Base-by-base conservation (phyloP, 2,888 invertebrate genomes). In the Drosophila ezoana region DNA sequence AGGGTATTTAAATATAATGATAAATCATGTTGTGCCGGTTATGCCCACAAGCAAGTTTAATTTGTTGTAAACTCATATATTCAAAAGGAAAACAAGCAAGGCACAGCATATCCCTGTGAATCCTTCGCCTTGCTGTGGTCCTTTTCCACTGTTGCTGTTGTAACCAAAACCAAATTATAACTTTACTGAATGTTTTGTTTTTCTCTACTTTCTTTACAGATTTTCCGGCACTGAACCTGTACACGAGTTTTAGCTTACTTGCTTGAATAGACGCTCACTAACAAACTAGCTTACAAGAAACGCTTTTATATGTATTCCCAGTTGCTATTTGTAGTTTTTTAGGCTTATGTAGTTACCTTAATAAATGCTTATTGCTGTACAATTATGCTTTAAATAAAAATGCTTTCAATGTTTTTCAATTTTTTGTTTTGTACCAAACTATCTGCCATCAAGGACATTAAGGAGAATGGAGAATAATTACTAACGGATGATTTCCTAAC, bases 41-140 rank as follows among this genome's bases (percentile, higher is more conserved):
- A 47, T 72, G 79, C 71, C 71, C 81, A 76, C 81, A 83, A 74
- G 79, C 81, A 81, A 87, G 81, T 83, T 86, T 79, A 85, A 83
- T 87, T 85, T 87, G 86, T 83, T 87, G 81, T 76, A 66, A 87
- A 77, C 87, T 87, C 79, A 79, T 64, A 69, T 71, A 72, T 84
- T 73, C 77, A 69, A 62, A 64, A 75, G 67, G 58, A 67, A 64
- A 68, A 72, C 84, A 84, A 73, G 69, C 64, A 76, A 70, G 57
- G 65, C 76, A 68, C 52, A 49, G 48, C 41, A 73, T 65, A 66
- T 64, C 35, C 66, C 64, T 65, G 49, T 43, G 61, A 65, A 52
- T 59, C 44, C 62, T 71, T 61, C 53, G 63, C 64, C 54, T 64
- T 58, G 41, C 60, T 44, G 1, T 32, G 16, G 28, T 35, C 40